Conservation (phyloP, 1,140 invertebrate species). For the Meloidogyne floridensis region DNA sequence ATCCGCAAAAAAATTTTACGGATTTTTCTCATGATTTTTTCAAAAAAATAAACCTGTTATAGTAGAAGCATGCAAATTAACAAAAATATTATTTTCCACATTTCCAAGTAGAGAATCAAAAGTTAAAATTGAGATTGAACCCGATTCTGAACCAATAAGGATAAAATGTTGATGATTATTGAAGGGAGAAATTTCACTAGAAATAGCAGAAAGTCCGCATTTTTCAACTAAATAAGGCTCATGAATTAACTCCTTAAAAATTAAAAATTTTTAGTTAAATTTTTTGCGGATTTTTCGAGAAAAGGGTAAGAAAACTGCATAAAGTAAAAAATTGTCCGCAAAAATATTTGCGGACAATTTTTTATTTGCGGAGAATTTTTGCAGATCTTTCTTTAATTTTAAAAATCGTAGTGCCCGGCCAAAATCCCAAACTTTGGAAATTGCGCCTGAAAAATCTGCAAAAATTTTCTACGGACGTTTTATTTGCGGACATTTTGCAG, state of each 20-base stretch:
- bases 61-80: constrained; percentile 21
- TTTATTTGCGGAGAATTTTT: no score
- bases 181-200: neutral
- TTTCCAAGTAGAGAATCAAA: neutral
- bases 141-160: constrained; percentile 19
- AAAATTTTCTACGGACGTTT: no score
- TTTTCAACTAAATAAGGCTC: neutral
- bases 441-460: no score
- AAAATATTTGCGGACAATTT: no score
- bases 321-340: no score
- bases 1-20: no score
- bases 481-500: no score
- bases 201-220: constrained; percentile 14
- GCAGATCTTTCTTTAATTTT: no score
- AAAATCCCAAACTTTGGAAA: no score
- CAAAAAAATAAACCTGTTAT: neutral
- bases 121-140: neutral
- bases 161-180: neutral
- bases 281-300: neutral
- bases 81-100: neutral
- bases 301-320: no score
- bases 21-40: no score
- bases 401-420: no score
- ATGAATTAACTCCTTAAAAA: neutral
- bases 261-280: neutral